Percentiles rank a stretch among this genome's conserved stretches.
These are phyloP conservation scores for Brachypalpus laphriformis DNA, from an alignment of 2,888 invertebrate species.

Conservation along the genomic window DNA sequence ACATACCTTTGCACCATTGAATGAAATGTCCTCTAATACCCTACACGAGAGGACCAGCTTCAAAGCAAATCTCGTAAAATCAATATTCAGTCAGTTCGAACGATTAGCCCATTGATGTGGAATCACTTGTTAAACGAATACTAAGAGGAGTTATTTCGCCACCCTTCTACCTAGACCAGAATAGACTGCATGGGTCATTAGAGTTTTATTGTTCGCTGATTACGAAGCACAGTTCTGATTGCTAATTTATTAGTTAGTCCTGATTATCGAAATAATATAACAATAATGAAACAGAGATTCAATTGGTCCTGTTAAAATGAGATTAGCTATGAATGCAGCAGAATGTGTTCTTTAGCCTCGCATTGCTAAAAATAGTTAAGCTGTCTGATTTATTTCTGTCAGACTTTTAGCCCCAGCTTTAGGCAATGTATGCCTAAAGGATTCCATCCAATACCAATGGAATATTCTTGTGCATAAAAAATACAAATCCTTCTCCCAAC, in stretches of 20 bases:
- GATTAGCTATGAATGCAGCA: no score
- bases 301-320: neutral
- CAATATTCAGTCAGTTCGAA: conserved; percentile 54
- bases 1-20: neutral
- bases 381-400: neutral
- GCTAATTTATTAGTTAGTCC: conserved; percentile 38
- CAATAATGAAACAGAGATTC: neutral
- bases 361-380: no score
- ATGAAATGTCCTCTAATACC: conserved; percentile 27
- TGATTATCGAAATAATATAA: neutral
- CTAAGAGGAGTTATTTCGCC: conserved; percentile 22
- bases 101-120: conserved; percentile 57
- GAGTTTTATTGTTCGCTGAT: conserved; percentile 34
- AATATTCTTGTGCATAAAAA: neutral
- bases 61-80: conserved; percentile 44
- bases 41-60: neutral
- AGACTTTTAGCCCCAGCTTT: no score
- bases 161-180: neutral
- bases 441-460: neutral
- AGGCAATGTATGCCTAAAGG: neutral
- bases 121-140: conserved; percentile 57
- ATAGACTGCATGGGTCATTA: conserved; percentile 40
- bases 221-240: conserved; percentile 17
- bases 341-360: neutral
- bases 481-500: neutral